Percentiles rank a stretch among this genome's conserved stretches.
Conservation (phyloP, 1,140 invertebrate species). For the Hesperophylax magnus region DNA sequence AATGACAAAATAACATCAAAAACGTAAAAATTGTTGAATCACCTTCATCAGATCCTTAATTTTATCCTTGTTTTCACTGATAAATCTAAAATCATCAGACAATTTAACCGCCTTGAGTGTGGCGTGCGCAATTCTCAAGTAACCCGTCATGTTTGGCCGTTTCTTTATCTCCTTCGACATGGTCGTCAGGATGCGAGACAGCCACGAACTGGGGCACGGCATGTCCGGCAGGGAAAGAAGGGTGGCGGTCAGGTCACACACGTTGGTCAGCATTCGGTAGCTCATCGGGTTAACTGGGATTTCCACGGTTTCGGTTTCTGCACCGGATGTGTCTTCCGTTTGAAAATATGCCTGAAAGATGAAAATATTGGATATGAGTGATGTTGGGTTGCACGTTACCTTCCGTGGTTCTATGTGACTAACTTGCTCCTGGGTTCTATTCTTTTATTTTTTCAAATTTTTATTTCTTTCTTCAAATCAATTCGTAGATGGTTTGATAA, state of each 20-base stretch:
- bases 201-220: background rate
- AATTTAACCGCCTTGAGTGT: conserved; percentile 1
- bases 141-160: conserved; percentile 24
- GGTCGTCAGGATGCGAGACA: background rate
- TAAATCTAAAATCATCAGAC: too few species aligned
- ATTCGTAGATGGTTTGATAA: too few species aligned
- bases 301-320: conserved; percentile 15
- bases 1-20: too few species aligned
- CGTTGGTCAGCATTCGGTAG: conserved; percentile 49
- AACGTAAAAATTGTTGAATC: too few species aligned
- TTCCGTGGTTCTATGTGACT: too few species aligned
- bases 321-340: background rate
- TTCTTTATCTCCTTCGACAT: background rate
- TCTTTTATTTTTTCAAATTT: too few species aligned
- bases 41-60: background rate
- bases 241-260: conserved; percentile 45
- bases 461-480: too few species aligned
- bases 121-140: conserved; percentile 41
- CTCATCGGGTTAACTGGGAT: conserved; percentile 19
- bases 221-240: conserved; percentile 18
- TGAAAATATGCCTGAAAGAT: background rate
- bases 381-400: too few species aligned
- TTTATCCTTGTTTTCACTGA: background rate
- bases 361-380: background rate
- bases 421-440: too few species aligned